phyloP scores from a whole-genome alignment of 1,140 invertebrate species.

The Drosophila sturtevanti region DNA sequence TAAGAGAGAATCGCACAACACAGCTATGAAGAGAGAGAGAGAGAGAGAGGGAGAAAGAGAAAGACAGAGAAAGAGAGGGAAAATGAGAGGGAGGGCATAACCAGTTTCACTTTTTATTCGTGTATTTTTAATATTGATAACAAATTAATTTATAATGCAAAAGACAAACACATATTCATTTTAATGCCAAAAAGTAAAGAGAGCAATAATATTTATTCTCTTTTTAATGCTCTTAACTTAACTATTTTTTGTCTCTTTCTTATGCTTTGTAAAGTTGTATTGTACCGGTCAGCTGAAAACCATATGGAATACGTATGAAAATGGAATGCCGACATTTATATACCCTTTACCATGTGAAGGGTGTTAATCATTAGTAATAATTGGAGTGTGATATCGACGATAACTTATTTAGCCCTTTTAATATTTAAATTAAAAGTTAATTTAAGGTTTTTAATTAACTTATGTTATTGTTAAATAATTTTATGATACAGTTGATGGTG shows the following conservation, averaged over 20 bases:
- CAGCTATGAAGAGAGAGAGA: constrained; percentile 43
- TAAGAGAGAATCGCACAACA: constrained; percentile 37
- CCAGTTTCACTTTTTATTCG: constrained; percentile 39
- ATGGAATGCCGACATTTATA: background rate
- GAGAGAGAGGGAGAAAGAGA: constrained; percentile 12
- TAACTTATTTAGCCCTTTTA: too few relatives aligned
- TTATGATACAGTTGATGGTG: too few relatives aligned
- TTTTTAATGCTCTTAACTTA: background rate
- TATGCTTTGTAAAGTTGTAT: background rate
- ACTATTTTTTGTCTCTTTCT: constrained; percentile 13
- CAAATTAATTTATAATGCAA: constrained; percentile 75
- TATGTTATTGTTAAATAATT: too few relatives aligned
- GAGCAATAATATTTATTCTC: background rate
- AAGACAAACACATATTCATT: constrained; percentile 11
- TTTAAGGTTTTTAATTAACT: too few relatives aligned
- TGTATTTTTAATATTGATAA: constrained; percentile 55
- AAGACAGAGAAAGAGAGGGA: constrained; percentile 1
- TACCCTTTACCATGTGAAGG: background rate
- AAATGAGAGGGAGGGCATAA: constrained; percentile 23
- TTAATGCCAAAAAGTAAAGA: background rate
- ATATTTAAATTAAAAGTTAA: too few relatives aligned
- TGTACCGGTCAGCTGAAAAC: constrained; percentile 5
- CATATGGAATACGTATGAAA: background rate
- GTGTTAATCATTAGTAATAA: too few relatives aligned
- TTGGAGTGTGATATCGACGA: too few relatives aligned